Conservation (phyloP, 2,797 vertebrate species). For the Gouania willdenowi region DNA sequence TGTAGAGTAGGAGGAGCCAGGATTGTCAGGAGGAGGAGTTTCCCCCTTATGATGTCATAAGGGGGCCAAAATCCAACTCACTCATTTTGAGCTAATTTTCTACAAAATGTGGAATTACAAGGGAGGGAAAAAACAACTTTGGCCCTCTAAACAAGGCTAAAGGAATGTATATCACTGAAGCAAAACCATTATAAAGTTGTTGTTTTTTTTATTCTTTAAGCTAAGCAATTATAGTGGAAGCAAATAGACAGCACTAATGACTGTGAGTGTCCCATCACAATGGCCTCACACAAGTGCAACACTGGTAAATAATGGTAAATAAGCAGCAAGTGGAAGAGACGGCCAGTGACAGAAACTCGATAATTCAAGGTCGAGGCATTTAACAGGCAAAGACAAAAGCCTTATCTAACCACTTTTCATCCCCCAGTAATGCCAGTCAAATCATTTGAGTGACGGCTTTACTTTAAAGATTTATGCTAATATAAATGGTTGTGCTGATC, state of each 20-base stretch:
- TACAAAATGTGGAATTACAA: too few species aligned
- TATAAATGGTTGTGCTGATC: slow-evolving; percentile 21
- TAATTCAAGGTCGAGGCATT: slow-evolving; percentile 69
- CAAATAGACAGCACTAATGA: slow-evolving; percentile 37
- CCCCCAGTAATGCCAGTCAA: slow-evolving; percentile 46
- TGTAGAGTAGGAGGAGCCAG: too few species aligned
- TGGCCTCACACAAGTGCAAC: slow-evolving; percentile 47
- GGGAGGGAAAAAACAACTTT: too few species aligned
- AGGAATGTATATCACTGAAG: too few species aligned
- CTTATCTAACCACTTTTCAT: slow-evolving; percentile 65
- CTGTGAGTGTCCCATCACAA: slow-evolving; percentile 9
- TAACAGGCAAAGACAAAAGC: slow-evolving; percentile 68
- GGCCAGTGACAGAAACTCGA: slow-evolving; percentile 55
- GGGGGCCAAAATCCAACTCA: too few species aligned
- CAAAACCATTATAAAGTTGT: too few species aligned
- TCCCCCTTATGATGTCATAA: too few species aligned
- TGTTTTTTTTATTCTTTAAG: too few species aligned
- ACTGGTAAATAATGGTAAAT: slow-evolving; percentile 53
- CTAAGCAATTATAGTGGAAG: too few species aligned
- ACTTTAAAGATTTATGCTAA: slow-evolving; percentile 72
- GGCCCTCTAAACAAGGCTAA: too few species aligned
- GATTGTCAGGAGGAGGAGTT: too few species aligned
- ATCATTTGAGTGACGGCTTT: slow-evolving; percentile 51
- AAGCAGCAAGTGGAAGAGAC: slow-evolving; percentile 31
- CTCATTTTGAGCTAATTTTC: too few species aligned